Evolutionary conservation across 2,113 vertebrate genomes (phyloP), one percentile per base, ranked within the genome.

Genomic region (Phalacrocorax brasilianus): DNA sequence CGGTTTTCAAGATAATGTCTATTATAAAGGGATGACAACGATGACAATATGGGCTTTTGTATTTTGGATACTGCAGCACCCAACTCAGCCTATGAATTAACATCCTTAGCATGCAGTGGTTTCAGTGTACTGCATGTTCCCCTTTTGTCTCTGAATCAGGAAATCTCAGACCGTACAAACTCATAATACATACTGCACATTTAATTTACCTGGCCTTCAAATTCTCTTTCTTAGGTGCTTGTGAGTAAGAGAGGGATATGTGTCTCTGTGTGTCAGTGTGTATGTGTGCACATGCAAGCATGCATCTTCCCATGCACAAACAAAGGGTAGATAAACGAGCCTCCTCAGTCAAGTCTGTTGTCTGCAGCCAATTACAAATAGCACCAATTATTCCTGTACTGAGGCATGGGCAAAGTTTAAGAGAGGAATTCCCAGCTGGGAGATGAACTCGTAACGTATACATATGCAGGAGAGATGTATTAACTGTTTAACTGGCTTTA

Each of bases 251-350:
- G 26, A 74, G 24, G 19, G 56, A 38, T 1, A 2, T 50, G 56
- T 44, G 16, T 85, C 47, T 49, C 9, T 38, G 18, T 59, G 42
- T n/a, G 52, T 68, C 9, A n/a, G 18, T 59, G 42, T n/a, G 52
- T 68, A 35, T 3, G 9, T 5, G 72, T 28, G 52, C 65, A 0
- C 92, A 75, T 92, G 94, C 94, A 95, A 33, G 42, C 97, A 97
- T 97, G 96, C 96, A 95, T 77, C 42, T 44, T 91, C 88, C 89
- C 95, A 95, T 96, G 95, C 96, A 96, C 88, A 86, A 63, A 92
- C 62, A 83, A 87, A 88, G 83, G 92, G 55, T 79, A 90, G 49
- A 66, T 40, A 94, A 96, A 93, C 3, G 71, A 93, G 91, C 89
- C 85, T 97, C 94, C 88, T 96, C 72, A 88, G 85, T 8, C 71